phyloP scores from a whole-genome alignment of 2,113 vertebrate species.

The Podocnemis expansa region DNA sequence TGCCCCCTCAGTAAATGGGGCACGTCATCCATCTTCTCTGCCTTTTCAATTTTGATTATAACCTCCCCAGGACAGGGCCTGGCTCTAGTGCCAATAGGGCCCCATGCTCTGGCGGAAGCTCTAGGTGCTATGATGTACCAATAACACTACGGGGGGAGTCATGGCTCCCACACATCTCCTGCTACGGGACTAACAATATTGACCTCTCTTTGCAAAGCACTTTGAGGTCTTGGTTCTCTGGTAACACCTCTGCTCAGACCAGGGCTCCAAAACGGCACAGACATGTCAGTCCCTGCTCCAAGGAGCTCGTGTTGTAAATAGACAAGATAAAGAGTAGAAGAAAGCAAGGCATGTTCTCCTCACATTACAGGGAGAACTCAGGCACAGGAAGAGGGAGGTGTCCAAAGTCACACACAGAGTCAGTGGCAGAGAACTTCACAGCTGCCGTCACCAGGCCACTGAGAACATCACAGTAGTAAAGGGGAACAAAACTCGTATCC shows the following conservation, averaged over 20 bases:
- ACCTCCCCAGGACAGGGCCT: neutral
- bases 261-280: neutral
- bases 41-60: neutral
- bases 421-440: neutral
- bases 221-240: neutral
- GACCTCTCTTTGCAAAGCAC: neutral
- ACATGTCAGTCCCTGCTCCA: neutral
- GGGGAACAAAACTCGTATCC: neutral
- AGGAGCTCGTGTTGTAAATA: neutral
- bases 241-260: too few species aligned
- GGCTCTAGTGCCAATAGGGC: neutral
- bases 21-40: neutral
- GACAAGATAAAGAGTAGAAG: neutral
- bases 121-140: neutral
- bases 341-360: neutral
- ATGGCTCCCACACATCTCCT: neutral
- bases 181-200: neutral
- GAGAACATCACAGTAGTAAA: neutral
- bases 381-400: neutral
- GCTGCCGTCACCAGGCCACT: neutral
- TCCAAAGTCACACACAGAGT: neutral
- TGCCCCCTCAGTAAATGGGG: too few species aligned
- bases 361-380: neutral
- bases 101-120: neutral
- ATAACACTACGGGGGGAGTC: neutral